Percentiles rank a stretch among this genome's conserved stretches.
Evolutionary conservation across 2,113 vertebrate species (phyloP).

Genomic region (Tursiops truncatus): DNA sequence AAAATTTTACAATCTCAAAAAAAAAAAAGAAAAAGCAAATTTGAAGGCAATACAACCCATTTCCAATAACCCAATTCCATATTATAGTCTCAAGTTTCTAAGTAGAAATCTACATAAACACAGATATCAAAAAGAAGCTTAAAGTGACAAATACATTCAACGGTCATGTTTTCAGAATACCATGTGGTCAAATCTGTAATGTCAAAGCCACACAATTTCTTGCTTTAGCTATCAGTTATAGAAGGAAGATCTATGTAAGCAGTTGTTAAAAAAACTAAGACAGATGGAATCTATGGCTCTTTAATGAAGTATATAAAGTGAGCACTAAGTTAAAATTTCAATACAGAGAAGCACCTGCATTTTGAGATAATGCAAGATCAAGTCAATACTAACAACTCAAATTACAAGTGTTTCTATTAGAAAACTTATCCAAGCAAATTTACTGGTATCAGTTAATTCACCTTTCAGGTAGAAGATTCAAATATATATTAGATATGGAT

Average conservation of each 20-base stretch:
- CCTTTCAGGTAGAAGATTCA: constrained; percentile 35
- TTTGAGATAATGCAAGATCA: constrained; percentile 34
- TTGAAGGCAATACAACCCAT: constrained; percentile 73
- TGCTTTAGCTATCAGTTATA: constrained; percentile 57
- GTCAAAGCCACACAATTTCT: constrained; percentile 59
- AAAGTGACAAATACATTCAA: constrained; percentile 70
- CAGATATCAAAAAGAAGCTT: constrained; percentile 66
- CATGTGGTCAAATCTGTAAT: constrained; percentile 41
- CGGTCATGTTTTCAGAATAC: constrained; percentile 56
- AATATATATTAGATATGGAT: not conserved
- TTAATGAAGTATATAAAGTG: constrained; percentile 23
- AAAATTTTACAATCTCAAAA: constrained; percentile 74
- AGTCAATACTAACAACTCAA: constrained; percentile 56
- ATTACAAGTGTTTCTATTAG: constrained; percentile 36
- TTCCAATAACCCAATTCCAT: constrained; percentile 71
- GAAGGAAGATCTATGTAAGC: constrained; percentile 41
- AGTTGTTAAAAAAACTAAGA: constrained; percentile 50
- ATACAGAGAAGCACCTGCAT: constrained; percentile 41
- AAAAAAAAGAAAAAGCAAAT: constrained; percentile 62
- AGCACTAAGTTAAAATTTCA: constrained; percentile 48
- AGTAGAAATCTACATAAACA: constrained; percentile 73
- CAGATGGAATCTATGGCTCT: constrained; percentile 10
- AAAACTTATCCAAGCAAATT: constrained; percentile 39
- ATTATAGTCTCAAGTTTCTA: constrained; percentile 66
- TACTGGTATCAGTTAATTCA: constrained; percentile 17